Evolutionary conservation across 2,888 invertebrate species (phyloP).

Genomic region (Melolontha melolontha): DNA sequence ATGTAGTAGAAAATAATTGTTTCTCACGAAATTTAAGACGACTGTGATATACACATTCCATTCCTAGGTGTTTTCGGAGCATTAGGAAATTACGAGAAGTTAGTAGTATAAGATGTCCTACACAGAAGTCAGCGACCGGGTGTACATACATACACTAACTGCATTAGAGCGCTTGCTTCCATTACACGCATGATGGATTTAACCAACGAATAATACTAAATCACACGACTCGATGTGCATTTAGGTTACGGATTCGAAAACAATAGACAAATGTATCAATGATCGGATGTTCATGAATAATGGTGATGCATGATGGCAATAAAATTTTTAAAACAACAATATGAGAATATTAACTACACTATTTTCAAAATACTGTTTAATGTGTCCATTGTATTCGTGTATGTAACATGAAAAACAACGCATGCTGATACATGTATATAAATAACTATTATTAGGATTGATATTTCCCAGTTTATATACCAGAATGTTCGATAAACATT

Average conservation of each 20-base stretch:
- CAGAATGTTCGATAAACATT: too few relatives aligned
- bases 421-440: too few relatives aligned
- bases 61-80: slow-evolving; percentile 9
- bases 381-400: too few relatives aligned
- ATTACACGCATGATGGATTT: slow-evolving; percentile 15
- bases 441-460: too few relatives aligned
- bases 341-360: slow-evolving; percentile 3
- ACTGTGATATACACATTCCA: slow-evolving; percentile 1
- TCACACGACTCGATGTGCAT: slow-evolving; percentile 8
- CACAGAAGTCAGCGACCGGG: slow-evolving; percentile 18
- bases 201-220: slow-evolving; percentile 27
- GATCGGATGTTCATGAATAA: slow-evolving; percentile 27
- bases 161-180: slow-evolving; percentile 1
- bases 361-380: too few relatives aligned
- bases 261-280: slow-evolving; percentile 24
- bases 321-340: slow-evolving; percentile 19
- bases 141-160: neutral
- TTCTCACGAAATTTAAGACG: slow-evolving; percentile 11
- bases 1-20: slow-evolving; percentile 18
- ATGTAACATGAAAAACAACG: too few relatives aligned
- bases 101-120: slow-evolving; percentile 8
- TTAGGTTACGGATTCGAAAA: slow-evolving; percentile 26
- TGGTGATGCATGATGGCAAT: slow-evolving; percentile 18
- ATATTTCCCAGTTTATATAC: too few relatives aligned
- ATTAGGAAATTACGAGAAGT: slow-evolving; percentile 12